Base-by-base conservation (phyloP, 2,113 vertebrate genomes). In the Okapia johnstoni region DNA sequence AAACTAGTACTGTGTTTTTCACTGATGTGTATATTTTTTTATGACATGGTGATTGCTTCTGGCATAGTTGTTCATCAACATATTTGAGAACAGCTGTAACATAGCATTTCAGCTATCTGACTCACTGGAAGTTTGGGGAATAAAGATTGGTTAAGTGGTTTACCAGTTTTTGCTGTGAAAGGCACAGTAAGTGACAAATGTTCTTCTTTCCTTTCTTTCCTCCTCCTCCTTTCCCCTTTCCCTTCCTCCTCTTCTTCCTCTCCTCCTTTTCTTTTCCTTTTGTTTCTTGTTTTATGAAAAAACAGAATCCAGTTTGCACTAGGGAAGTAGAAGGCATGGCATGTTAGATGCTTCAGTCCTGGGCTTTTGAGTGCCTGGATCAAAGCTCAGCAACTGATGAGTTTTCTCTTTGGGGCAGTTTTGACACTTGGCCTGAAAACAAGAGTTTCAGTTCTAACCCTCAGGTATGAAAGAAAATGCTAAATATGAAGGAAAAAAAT, bases 81-180 rank as follows among this genome's bases (percentile, higher is more conserved):
- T 90, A 97, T 94, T 97, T 91, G 76, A 77, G 54, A 97, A 96
- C 40, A 88, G 81, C 55, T 90, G 58, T 95, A 95, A 96, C 50
- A 58, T 91, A 96, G 46, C 94, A 85, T 96, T 96, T 97, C 70
- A 87, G 8, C 96, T 96, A 19, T 95, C 77, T 96, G 89, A 95
- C 76, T 96, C 92, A 94, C 81, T 94, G 57, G 88, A 96, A 46
- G 84, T 50, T 86, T 93, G 84, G 96, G 66, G 76, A 87, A 90
- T 90, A 94, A 96, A 95, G 77, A 96, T 17, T 94, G 43, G 60
- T 77, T 96, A 93, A 97, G 86, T 95, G 33, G 43, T 70, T 95
- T 97, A 77, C 60, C 60, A 80, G 43, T 88, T 95, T 92, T 93
- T 93, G 83, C 90, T 88, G 80, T 96, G 90, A 92, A 93, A 97